A percentile compares a stretch with the other conserved stretches of the same genome.
These are phyloP conservation scores for Pachycephala philippinensis DNA, from an alignment of 2,113 vertebrate genomes.

Conservation along the genomic window DNA sequence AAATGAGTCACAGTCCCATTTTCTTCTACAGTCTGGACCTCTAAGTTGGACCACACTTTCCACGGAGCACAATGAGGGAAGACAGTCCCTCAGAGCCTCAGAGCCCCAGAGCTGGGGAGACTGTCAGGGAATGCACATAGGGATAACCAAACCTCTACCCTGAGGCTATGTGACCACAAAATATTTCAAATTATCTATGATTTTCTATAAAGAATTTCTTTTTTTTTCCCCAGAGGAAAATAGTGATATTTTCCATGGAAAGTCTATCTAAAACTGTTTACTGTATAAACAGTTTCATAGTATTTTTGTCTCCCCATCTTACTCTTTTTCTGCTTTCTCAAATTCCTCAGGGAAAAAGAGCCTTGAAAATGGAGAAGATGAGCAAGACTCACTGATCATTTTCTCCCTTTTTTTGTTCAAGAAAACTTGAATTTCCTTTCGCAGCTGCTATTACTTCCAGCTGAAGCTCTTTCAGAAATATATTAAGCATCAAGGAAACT, in stretches of 20 bases:
- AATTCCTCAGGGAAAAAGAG: neutral
- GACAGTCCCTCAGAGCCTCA: neutral
- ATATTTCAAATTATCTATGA: neutral
- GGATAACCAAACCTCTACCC: neutral
- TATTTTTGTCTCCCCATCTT: neutral
- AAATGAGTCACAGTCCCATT: neutral
- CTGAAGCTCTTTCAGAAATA: neutral
- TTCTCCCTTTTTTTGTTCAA: neutral
- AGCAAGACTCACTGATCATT: neutral
- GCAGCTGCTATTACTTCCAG: neutral
- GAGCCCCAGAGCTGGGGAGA: neutral
- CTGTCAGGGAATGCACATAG: neutral
- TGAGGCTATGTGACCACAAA: neutral
- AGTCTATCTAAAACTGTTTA: neutral
- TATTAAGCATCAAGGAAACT: neutral
- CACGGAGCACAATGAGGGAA: neutral
- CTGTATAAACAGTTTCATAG: neutral
- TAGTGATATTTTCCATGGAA: neutral
- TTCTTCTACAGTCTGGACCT: neutral
- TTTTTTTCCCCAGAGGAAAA: neutral
- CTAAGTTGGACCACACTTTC: neutral
- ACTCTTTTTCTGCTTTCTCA: neutral
- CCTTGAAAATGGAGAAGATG: neutral
- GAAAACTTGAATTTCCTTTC: neutral
- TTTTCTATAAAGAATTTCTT: neutral